phyloP scores from a whole-genome alignment of 2,113 vertebrate species.

The Syrrhaptes paradoxus region DNA sequence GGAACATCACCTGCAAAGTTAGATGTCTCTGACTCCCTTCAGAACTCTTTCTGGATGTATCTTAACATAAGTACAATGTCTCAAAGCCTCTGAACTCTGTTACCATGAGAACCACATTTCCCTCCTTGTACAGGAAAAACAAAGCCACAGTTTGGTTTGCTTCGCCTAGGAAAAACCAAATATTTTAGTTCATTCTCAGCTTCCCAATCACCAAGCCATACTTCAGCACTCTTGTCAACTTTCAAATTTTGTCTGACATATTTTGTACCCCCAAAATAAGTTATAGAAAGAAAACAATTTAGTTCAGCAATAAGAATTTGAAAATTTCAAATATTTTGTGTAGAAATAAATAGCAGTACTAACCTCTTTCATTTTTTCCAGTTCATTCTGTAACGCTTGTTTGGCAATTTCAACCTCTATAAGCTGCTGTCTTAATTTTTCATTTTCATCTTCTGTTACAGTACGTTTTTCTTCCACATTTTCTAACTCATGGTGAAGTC shows the following conservation, averaged over 20 bases:
- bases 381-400: conserved; percentile 93
- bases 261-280: not conserved
- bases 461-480: conserved; percentile 97
- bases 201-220: not conserved
- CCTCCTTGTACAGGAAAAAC: not conserved
- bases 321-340: not conserved
- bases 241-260: not conserved
- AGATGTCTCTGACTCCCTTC: not conserved
- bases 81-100: not conserved
- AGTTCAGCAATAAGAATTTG: not conserved
- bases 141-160: not conserved
- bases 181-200: not conserved
- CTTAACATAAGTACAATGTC: not conserved
- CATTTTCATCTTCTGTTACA: conserved; percentile 96
- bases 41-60: not conserved
- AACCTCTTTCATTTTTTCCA: conserved; percentile 97
- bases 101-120: not conserved
- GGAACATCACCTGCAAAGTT: not conserved
- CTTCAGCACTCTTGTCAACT: not conserved
- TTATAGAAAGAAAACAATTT: not conserved
- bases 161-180: not conserved
- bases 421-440: conserved; percentile 92
- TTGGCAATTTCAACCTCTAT: conserved; percentile 96
- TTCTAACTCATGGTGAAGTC: conserved; percentile 96
- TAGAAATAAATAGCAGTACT: conserved; percentile 42